Evolutionary conservation across 1,140 invertebrate species (phyloP).

Genomic region (Diploscapter pachys): DNA sequence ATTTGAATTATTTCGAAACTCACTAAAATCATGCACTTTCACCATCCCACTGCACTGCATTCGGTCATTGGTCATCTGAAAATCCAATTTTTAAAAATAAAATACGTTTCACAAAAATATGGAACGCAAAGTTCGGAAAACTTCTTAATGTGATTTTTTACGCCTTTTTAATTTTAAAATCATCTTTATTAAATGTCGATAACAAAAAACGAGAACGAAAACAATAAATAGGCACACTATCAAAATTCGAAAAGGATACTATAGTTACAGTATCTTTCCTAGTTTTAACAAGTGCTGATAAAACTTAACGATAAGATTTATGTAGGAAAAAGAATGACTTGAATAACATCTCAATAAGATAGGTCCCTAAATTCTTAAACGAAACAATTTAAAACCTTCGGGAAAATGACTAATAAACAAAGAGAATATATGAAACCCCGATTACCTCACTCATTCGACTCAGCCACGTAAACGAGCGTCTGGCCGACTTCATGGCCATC

Average conservation of each 20-base stretch:
- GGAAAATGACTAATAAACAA: not conserved
- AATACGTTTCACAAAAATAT: too few relatives aligned
- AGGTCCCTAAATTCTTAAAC: not conserved
- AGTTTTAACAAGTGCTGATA: not conserved
- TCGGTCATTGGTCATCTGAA: too few relatives aligned
- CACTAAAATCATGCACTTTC: too few relatives aligned
- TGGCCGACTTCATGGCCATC: constrained; percentile 11
- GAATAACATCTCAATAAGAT: not conserved
- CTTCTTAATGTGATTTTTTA: too few relatives aligned
- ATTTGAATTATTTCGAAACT: too few relatives aligned
- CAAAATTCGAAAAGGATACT: constrained; percentile 1
- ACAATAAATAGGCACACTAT: not conserved
- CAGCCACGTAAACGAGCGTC: constrained; percentile 27
- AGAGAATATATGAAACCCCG: not conserved
- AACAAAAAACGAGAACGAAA: constrained; percentile 5
- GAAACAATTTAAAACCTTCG: not conserved
- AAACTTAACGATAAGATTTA: not conserved
- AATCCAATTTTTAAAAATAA: too few relatives aligned
- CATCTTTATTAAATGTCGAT: too few relatives aligned
- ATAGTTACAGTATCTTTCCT: too few relatives aligned
- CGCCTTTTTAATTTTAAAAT: too few relatives aligned
- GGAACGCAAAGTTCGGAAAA: too few relatives aligned
- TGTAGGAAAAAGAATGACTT: not conserved
- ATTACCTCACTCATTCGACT: not conserved
- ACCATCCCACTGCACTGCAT: too few relatives aligned